Base-by-base conservation (phyloP, 2,797 vertebrate genomes). In the Eulemur mongoz region DNA sequence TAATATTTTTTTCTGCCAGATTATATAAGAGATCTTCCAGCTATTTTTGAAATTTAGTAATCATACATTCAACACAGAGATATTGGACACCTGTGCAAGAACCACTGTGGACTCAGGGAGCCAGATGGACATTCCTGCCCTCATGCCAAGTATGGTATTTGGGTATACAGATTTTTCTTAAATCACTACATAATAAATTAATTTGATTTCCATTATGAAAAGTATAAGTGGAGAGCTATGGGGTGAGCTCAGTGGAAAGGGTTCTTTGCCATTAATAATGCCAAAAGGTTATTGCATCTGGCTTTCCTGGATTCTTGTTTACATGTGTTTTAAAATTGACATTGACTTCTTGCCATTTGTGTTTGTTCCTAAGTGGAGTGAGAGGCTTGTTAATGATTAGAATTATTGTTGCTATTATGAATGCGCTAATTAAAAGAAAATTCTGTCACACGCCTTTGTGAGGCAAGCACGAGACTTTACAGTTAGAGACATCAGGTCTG, bases 381-480 rank as follows among this genome's bases (percentile, higher is more conserved):
- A 97, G 96, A 11, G 1, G 81, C 84, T 93, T 97, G 85, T 96
- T 97, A 95, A 97, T 96, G 93, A 97, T 94, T 95, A 91, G 95
- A 93, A 96, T 96, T 94, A 97, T 92, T 69, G 93, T 92, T 95
- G 95, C 88, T 91, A 72, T 96, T 94, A 88, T 48, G 82, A 94
- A 93, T 10, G 35, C 1, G 22, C 94, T 97, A 97, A 98, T 98
- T 98, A 97, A 93, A 95, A 91, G 96, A 94, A 96, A 94, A 94
- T 91, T 70, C 94, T 90, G 93, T 93, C 96, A 85, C 22, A 0
- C 0, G 0, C 48, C 70, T 89, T 69, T 22, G 65, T 32, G 86
- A 95, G 94, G 78, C 73, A 50, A 85, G 75, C 57, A 15, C 0
- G 0, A 57, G 76, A n/a, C 50, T 81, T 79, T 43, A 17, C 85